Conservation (phyloP, 2,797 vertebrate species). For the Centroberyx gerrardi region DNA sequence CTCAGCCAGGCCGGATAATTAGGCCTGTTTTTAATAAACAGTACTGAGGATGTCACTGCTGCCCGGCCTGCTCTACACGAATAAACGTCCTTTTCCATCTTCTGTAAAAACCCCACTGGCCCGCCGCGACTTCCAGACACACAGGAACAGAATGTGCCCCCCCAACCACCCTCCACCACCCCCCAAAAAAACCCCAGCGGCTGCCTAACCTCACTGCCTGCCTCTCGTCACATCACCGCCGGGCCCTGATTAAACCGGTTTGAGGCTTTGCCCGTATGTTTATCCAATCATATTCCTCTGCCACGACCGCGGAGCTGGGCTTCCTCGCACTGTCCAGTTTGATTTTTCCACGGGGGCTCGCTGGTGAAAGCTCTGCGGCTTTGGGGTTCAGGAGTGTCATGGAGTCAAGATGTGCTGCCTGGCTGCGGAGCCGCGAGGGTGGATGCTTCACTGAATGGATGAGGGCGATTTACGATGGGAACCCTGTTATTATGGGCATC, state of each 20-base stretch:
- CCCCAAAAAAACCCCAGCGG: neutral
- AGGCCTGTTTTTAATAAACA: conserved; percentile 75
- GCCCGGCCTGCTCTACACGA: conserved; percentile 39
- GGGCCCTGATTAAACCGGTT: conserved; percentile 45
- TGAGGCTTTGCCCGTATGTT: conserved; percentile 62
- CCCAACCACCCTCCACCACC: conserved; percentile 2
- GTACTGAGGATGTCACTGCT: conserved; percentile 50
- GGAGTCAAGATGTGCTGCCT: conserved; percentile 63
- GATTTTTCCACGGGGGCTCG: conserved; percentile 68
- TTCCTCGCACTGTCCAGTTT: conserved; percentile 64
- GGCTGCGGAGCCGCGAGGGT: conserved; percentile 57
- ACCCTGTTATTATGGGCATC: conserved; percentile 77
- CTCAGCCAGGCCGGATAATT: conserved; percentile 49
- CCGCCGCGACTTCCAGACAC: conserved; percentile 4
- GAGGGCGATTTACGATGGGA: conserved; percentile 48
- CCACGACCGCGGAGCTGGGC: conserved; percentile 67
- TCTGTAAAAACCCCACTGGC: conserved; percentile 8
- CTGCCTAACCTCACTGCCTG: conserved; percentile 38
- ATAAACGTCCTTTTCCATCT: conserved; percentile 51
- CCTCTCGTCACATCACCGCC: conserved; percentile 58
- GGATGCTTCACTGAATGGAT: conserved; percentile 46
- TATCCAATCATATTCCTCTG: conserved; percentile 71
- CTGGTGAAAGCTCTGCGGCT: conserved; percentile 70
- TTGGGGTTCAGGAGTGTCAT: conserved; percentile 58
- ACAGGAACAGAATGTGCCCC: conserved; percentile 60